Percentiles rank a stretch among this genome's conserved stretches.
These are phyloP conservation scores for Vicugna pacos DNA, from an alignment of 2,113 vertebrate genomes.

Conservation along the genomic window DNA sequence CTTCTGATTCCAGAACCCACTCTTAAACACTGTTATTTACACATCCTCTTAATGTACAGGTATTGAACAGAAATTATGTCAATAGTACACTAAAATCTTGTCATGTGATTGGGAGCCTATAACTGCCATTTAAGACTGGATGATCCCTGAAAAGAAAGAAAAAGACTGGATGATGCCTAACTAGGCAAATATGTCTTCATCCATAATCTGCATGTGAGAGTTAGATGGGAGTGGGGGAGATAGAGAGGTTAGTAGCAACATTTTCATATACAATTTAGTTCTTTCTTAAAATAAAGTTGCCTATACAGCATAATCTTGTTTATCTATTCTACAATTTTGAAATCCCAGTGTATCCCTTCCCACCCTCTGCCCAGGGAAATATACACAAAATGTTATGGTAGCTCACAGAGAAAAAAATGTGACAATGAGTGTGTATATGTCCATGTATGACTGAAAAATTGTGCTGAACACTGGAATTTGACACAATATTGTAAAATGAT, in stretches of 20 bases:
- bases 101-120: neutral
- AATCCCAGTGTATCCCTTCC: too few species aligned
- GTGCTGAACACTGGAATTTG: too few species aligned
- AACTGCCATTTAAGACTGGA: neutral
- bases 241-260: neutral
- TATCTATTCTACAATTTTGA: too few species aligned
- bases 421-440: too few species aligned
- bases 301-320: neutral
- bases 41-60: neutral
- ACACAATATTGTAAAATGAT: too few species aligned
- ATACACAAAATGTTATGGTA: too few species aligned
- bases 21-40: conserved; percentile 27
- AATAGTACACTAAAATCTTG: neutral
- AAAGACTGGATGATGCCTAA: neutral
- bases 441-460: too few species aligned
- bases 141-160: neutral
- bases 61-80: neutral
- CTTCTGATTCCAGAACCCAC: neutral
- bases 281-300: neutral
- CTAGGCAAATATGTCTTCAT: neutral
- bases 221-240: neutral
- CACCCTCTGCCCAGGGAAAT: too few species aligned
- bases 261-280: neutral
- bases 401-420: too few species aligned
- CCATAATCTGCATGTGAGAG: neutral